A percentile compares a stretch with the other conserved stretches of the same genome.
These are phyloP conservation scores for Uromys caudimaculatus DNA, from an alignment of 2,797 vertebrate genomes.

Conservation along the genomic window DNA sequence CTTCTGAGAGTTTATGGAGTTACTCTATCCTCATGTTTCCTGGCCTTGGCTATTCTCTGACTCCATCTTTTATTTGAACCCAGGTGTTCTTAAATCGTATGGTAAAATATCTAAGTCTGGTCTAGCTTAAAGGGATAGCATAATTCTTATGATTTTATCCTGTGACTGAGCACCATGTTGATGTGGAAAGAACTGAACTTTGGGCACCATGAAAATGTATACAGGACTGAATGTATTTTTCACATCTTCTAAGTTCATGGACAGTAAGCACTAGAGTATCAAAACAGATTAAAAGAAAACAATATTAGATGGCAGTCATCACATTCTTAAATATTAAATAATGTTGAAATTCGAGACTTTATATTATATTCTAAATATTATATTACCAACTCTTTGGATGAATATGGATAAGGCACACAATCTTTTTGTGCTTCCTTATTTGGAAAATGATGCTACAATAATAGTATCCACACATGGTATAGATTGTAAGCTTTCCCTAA, in stretches of 20 bases:
- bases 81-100: conserved; percentile 1
- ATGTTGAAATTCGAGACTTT: conserved; percentile 20
- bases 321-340: not conserved
- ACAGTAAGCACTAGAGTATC: not conserved
- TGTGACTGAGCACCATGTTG: not conserved
- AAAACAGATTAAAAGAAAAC: not conserved
- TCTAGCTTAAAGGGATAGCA: not conserved
- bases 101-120: not conserved
- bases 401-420: not conserved
- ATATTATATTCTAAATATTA: not conserved
- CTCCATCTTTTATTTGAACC: conserved; percentile 14
- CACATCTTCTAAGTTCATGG: not conserved
- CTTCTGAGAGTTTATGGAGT: not conserved
- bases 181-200: not conserved
- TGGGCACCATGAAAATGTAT: not conserved
- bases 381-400: not conserved
- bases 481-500: not conserved
- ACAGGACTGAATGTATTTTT: not conserved
- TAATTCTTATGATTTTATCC: not conserved
- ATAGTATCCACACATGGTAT: not conserved
- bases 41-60: not conserved
- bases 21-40: not conserved
- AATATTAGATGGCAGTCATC: not conserved
- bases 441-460: not conserved
- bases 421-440: not conserved